Conservation (phyloP, 2,113 vertebrate species). For the Garra rufa region DNA sequence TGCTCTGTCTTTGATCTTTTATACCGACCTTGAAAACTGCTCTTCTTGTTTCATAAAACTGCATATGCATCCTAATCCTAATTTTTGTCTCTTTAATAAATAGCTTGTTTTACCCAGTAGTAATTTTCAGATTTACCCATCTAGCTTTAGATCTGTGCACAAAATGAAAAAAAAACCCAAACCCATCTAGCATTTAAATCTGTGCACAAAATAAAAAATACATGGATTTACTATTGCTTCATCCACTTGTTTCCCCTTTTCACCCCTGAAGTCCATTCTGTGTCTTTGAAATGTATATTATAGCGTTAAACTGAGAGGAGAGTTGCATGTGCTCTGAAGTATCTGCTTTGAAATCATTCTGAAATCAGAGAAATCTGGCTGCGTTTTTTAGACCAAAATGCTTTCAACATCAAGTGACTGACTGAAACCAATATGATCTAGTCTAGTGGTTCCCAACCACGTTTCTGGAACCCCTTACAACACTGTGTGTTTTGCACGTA, state of each 20-base stretch:
- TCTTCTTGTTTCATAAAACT: background rate
- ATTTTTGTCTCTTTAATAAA: background rate
- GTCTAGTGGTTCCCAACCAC: background rate
- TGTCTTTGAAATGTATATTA: slow-evolving; percentile 23
- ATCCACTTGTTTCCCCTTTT: background rate
- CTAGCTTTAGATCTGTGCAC: no score
- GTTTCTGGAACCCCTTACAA: background rate
- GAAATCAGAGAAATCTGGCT: slow-evolving; percentile 21
- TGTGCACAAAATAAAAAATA: background rate
- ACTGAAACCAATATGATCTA: background rate
- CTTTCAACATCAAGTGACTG: background rate
- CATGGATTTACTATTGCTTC: background rate
- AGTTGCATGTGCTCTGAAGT: slow-evolving; percentile 1
- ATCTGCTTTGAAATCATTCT: slow-evolving; percentile 37
- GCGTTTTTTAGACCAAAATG: background rate
- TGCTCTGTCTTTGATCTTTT: background rate
- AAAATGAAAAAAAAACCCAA: no score
- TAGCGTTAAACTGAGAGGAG: background rate
- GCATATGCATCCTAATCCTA: background rate
- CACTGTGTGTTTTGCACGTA: background rate
- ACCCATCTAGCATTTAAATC: no score
- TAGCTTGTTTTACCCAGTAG: no score
- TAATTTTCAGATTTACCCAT: no score
- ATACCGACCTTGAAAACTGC: background rate
- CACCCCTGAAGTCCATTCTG: background rate